Percentiles rank a stretch among this genome's conserved stretches.
Evolutionary conservation across 1,140 invertebrate species (phyloP).

Genomic region (Lordiphosa collinella): DNA sequence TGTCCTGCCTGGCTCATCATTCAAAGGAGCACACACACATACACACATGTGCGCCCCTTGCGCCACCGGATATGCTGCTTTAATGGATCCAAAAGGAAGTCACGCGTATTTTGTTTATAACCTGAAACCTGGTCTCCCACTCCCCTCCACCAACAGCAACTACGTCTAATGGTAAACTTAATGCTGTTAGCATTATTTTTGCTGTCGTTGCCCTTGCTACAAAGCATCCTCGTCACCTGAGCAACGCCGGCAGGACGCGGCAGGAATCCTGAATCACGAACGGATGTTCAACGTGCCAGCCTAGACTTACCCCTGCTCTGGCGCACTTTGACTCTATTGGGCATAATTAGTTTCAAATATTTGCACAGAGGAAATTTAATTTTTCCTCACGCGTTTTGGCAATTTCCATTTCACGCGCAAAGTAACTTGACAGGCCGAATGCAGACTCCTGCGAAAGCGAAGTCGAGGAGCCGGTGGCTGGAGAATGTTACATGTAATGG

Average conservation of each 20-base stretch:
- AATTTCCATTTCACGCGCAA: conserved; percentile 55
- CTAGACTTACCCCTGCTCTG: not conserved
- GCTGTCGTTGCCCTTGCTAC: conserved; percentile 14
- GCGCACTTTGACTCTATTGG: conserved; percentile 55
- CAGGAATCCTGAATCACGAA: conserved; percentile 54
- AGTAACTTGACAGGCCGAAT: conserved; percentile 34
- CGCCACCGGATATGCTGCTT: conserved; percentile 66
- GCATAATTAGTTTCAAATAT: conserved; percentile 79
- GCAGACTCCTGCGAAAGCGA: too few species aligned
- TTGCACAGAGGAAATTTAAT: conserved; percentile 68
- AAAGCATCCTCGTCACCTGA: conserved; percentile 18
- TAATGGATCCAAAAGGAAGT: conserved; percentile 72
- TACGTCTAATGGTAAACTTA: conserved; percentile 24
- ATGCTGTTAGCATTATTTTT: conserved; percentile 16
- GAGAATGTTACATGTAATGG: too few species aligned
- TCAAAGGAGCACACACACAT: conserved; percentile 20
- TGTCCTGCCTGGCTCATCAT: conserved; percentile 39
- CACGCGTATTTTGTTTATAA: conserved; percentile 78
- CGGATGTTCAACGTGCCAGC: conserved; percentile 62
- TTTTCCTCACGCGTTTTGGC: conserved; percentile 56
- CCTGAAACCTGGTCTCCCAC: conserved; percentile 37
- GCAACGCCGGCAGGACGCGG: conserved; percentile 24
- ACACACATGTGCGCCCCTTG: conserved; percentile 24
- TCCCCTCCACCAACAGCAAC: not conserved
- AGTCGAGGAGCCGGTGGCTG: too few species aligned